phyloP scores from a whole-genome alignment of 2,113 vertebrate genomes.

The Okapia johnstoni region DNA sequence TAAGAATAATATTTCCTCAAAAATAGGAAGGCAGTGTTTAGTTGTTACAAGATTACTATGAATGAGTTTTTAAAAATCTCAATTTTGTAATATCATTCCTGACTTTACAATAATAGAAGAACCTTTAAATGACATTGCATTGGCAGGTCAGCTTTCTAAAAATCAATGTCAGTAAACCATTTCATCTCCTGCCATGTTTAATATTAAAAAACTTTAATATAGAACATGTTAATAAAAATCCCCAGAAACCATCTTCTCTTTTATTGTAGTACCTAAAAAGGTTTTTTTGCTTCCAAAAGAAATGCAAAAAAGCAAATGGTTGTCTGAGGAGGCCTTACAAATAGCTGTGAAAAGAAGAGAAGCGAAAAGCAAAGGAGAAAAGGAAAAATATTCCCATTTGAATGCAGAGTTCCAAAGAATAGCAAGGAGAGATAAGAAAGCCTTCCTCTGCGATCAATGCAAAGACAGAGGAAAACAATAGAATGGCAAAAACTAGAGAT shows the following conservation, averaged over 20 bases:
- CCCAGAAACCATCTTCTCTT: not conserved
- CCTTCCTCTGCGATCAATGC: too few species aligned
- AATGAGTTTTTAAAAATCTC: not conserved
- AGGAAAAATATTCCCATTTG: too few species aligned
- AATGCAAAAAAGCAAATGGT: too few species aligned
- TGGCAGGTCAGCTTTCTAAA: not conserved
- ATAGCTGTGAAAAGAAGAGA: too few species aligned
- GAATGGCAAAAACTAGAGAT: too few species aligned
- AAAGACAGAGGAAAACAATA: too few species aligned
- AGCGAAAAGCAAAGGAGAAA: too few species aligned
- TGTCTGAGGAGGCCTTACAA: too few species aligned
- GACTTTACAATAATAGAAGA: not conserved
- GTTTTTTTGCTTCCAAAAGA: not conserved
- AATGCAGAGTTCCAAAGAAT: too few species aligned
- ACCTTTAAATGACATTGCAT: not conserved
- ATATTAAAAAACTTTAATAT: not conserved
- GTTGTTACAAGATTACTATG: not conserved
- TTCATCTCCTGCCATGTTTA: not conserved
- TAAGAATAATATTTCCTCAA: not conserved
- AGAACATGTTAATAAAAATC: not conserved
- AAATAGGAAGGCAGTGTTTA: not conserved
- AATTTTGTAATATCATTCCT: conserved; percentile 2
- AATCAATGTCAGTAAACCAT: not conserved
- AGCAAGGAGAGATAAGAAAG: too few species aligned
- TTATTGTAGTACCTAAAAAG: not conserved